These are phyloP conservation scores for Neoitamus cyanurus DNA, from an alignment of 2,888 invertebrate genomes.

Conservation along the genomic window DNA sequence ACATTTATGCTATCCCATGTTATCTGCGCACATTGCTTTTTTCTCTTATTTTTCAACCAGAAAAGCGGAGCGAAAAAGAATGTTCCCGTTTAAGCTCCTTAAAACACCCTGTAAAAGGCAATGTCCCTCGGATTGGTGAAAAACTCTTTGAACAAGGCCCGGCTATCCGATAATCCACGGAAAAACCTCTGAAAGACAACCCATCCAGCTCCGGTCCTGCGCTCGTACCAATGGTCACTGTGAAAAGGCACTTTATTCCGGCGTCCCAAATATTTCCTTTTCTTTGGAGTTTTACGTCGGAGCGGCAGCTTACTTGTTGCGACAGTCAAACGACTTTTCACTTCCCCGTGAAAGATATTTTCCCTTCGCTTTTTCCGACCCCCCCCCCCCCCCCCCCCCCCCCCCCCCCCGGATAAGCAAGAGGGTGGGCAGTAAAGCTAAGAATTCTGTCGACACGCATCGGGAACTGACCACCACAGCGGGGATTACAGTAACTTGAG, in stretches of 20 bases:
- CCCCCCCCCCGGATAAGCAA: too few species aligned
- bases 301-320: conserved; percentile 3
- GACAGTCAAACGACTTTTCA: conserved; percentile 2
- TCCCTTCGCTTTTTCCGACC: neutral
- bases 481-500: neutral
- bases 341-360: neutral
- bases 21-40: neutral
- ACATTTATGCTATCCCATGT: neutral
- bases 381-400: too few species aligned
- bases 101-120: conserved; percentile 6
- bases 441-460: neutral
- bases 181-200: neutral
- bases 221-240: neutral
- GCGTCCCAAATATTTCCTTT: conserved; percentile 12
- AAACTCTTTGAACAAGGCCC: neutral
- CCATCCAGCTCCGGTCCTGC: neutral
- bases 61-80: neutral
- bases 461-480: neutral
- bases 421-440: too few species aligned
- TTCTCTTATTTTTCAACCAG: neutral
- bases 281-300: neutral
- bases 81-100: neutral
- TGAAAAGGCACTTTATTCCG: neutral
- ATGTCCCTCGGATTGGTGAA: neutral
- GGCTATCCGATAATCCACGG: neutral